Percentiles rank a stretch among this genome's conserved stretches.
Evolutionary conservation across 2,888 invertebrate species (phyloP).

Genomic region (Hirtodrosophila alboralis): DNA sequence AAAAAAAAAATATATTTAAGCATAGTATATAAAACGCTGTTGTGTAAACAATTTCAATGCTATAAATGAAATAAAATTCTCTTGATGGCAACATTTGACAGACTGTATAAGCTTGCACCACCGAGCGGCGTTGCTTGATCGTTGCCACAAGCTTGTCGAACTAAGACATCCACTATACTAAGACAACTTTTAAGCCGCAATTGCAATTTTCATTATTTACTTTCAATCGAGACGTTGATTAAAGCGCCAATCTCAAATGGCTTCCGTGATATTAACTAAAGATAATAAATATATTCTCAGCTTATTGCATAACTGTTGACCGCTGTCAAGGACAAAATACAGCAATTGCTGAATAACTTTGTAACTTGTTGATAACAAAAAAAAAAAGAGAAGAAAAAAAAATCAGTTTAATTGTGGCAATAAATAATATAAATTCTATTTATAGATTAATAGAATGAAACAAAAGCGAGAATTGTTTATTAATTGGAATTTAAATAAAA

Average conservation of each 20-base stretch:
- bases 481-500: no score
- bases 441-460: no score
- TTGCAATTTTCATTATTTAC: constrained; percentile 60
- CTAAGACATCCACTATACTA: constrained; percentile 42
- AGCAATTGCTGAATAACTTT: neutral
- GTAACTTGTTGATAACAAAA: constrained; percentile 13
- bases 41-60: constrained; percentile 67
- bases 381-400: no score
- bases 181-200: constrained; percentile 44
- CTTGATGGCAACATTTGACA: constrained; percentile 71
- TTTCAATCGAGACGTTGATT: constrained; percentile 54
- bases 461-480: no score
- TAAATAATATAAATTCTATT: no score
- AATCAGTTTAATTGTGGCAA: no score
- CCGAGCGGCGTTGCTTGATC: no score
- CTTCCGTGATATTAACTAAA: constrained; percentile 62
- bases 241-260: constrained; percentile 47
- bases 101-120: no score
- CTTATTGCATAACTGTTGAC: constrained; percentile 50
- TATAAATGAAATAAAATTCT: constrained; percentile 67
- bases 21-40: constrained; percentile 29
- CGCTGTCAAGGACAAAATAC: constrained; percentile 43
- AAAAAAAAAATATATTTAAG: constrained; percentile 53
- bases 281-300: no score
- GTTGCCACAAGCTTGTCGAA: no score